Percentiles rank a stretch among this genome's conserved stretches.
Evolutionary conservation across 2,888 invertebrate species (phyloP).

Genomic region (Neria commutata): DNA sequence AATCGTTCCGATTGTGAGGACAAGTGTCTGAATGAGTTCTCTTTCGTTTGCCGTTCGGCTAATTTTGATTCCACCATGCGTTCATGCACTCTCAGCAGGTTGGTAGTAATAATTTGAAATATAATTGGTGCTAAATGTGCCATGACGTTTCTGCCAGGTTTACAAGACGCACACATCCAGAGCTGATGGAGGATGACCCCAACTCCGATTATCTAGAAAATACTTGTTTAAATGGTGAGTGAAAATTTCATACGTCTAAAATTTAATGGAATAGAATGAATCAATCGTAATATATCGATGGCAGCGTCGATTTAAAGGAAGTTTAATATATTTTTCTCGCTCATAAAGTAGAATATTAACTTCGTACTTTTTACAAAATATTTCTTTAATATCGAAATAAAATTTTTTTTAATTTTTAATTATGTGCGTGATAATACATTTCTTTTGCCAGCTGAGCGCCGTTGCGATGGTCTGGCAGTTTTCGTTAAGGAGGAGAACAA

Average conservation of each 20-base stretch:
- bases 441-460: slow-evolving; percentile 72
- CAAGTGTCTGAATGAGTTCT: slow-evolving; percentile 86
- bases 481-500: slow-evolving; percentile 91
- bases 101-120: slow-evolving; percentile 4
- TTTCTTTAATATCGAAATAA: too few relatives aligned
- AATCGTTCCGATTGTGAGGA: slow-evolving; percentile 91
- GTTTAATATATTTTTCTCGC: too few relatives aligned
- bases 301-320: too few relatives aligned
- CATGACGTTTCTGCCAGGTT: slow-evolving; percentile 63
- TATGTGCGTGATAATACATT: background rate
- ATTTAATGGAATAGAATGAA: too few relatives aligned
- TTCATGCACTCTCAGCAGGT: slow-evolving; percentile 77
- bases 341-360: too few relatives aligned
- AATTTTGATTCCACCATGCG: slow-evolving; percentile 80
- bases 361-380: too few relatives aligned
- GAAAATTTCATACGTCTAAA: too few relatives aligned
- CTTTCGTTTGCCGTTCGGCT: slow-evolving; percentile 86
- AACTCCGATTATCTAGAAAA: slow-evolving; percentile 91
- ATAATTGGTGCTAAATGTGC: background rate
- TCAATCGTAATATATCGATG: too few relatives aligned
- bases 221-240: slow-evolving; percentile 82
- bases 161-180: slow-evolving; percentile 85
- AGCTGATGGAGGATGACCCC: slow-evolving; percentile 82
- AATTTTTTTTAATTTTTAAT: background rate
- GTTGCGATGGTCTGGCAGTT: slow-evolving; percentile 85